phyloP scores from a whole-genome alignment of 2,113 vertebrate genomes.

The Pelmatolapia mariae region DNA sequence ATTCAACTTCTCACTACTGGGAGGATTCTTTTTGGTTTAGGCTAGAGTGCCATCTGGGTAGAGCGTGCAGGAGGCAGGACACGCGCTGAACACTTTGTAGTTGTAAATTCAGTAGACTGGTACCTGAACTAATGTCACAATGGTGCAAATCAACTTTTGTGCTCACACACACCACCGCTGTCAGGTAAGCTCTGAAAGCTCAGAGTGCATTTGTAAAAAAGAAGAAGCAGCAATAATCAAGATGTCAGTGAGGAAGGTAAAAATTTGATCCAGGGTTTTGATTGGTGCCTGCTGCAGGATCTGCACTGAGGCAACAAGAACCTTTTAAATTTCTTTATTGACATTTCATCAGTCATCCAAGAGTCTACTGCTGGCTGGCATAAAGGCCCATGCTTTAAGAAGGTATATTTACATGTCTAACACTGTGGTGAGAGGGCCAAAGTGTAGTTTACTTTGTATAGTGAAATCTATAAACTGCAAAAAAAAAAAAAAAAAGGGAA shows the following conservation, averaged over 20 bases:
- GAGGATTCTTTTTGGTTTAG: background rate
- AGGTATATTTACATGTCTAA: background rate
- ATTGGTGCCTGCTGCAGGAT: background rate
- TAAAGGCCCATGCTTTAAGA: background rate
- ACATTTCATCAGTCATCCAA: background rate
- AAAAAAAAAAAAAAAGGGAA: background rate
- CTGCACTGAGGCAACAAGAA: background rate
- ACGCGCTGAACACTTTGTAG: background rate
- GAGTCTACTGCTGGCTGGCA: background rate
- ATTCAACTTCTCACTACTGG: background rate
- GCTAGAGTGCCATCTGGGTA: background rate
- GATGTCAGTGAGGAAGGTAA: background rate
- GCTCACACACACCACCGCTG: background rate
- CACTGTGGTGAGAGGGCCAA: background rate
- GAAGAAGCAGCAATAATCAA: background rate
- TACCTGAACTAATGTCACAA: background rate
- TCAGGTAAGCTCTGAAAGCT: background rate
- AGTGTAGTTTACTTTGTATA: background rate
- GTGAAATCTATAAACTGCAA: background rate
- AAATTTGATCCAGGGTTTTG: background rate
- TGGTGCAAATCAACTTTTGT: background rate
- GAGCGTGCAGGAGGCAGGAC: background rate
- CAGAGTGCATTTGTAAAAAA: background rate
- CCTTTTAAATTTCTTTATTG: background rate
- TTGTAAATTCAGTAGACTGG: background rate